Evolutionary conservation across 2,113 vertebrate species (phyloP).

Genomic region (Pleuronectes platessa): DNA sequence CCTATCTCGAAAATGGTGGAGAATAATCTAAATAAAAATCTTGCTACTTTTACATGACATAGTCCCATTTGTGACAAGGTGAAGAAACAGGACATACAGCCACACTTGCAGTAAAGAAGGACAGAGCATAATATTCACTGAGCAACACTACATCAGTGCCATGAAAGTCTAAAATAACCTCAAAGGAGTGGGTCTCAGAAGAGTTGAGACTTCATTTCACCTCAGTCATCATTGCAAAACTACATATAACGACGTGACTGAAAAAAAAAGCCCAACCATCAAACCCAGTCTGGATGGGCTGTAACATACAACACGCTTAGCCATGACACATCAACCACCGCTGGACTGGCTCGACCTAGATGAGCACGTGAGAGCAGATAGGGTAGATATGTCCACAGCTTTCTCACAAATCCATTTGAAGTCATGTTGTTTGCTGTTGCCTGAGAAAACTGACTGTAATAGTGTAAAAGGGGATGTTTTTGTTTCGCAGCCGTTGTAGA

Average conservation of each 20-base stretch:
- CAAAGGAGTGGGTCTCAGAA: neutral
- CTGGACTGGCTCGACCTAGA: neutral
- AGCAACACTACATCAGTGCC: neutral
- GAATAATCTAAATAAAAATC: too few species aligned
- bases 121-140: too few species aligned
- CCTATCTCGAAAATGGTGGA: too few species aligned
- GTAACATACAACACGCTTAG: too few species aligned
- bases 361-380: conserved; percentile 1
- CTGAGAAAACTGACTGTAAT: neutral
- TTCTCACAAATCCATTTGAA: neutral
- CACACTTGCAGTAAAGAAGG: too few species aligned
- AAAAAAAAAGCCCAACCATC: conserved; percentile 7
- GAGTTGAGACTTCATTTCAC: neutral
- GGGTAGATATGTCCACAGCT: neutral
- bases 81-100: too few species aligned
- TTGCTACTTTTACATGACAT: too few species aligned
- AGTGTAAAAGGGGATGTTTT: neutral
- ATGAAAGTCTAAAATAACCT: conserved; percentile 12
- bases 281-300: neutral
- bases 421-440: neutral
- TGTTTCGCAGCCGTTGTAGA: neutral
- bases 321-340: too few species aligned
- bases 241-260: conserved; percentile 2
- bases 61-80: too few species aligned
- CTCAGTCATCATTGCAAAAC: conserved; percentile 3